These are phyloP conservation scores for Caenorhabditis japonica DNA, from an alignment of 2,888 invertebrate genomes.

Conservation along the genomic window DNA sequence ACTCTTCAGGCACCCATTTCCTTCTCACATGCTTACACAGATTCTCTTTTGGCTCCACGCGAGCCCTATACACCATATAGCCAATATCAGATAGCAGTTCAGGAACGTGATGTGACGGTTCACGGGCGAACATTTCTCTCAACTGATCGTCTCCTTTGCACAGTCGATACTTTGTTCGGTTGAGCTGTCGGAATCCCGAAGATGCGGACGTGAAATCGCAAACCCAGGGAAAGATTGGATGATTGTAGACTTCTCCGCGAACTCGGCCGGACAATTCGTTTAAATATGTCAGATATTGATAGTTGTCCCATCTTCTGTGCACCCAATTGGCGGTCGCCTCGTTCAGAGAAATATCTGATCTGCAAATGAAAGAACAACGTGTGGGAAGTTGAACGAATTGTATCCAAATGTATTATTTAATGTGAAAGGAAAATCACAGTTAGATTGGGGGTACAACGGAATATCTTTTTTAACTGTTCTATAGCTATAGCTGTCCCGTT, in stretches of 20 bases:
- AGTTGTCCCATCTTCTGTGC: conserved; percentile 88
- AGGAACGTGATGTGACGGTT: conserved; percentile 89
- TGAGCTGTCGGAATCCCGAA: conserved; percentile 90
- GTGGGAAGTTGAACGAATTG: too few relatives aligned
- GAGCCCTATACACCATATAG: conserved; percentile 94
- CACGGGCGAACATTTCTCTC: conserved; percentile 78
- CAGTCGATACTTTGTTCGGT: conserved; percentile 92
- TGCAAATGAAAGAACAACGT: too few relatives aligned
- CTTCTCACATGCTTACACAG: conserved; percentile 90
- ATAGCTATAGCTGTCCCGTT: too few relatives aligned
- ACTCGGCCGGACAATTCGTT: conserved; percentile 81
- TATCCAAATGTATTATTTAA: too few relatives aligned
- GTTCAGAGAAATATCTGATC: conserved; percentile 47
- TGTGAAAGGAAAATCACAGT: too few relatives aligned
- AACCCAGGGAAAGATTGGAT: conserved; percentile 97
- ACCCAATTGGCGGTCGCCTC: conserved; percentile 83
- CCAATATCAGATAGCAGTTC: conserved; percentile 96
- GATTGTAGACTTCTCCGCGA: conserved; percentile 84
- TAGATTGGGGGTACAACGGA: too few relatives aligned
- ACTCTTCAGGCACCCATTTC: conserved; percentile 85
- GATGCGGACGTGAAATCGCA: conserved; percentile 86
- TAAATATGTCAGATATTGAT: conserved; percentile 90
- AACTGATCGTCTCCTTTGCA: conserved; percentile 96
- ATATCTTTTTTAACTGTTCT: too few relatives aligned
- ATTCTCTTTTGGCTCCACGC: conserved; percentile 84